These are phyloP conservation scores for Branchellion lobata DNA, from an alignment of 2,888 invertebrate species.

Conservation along the genomic window DNA sequence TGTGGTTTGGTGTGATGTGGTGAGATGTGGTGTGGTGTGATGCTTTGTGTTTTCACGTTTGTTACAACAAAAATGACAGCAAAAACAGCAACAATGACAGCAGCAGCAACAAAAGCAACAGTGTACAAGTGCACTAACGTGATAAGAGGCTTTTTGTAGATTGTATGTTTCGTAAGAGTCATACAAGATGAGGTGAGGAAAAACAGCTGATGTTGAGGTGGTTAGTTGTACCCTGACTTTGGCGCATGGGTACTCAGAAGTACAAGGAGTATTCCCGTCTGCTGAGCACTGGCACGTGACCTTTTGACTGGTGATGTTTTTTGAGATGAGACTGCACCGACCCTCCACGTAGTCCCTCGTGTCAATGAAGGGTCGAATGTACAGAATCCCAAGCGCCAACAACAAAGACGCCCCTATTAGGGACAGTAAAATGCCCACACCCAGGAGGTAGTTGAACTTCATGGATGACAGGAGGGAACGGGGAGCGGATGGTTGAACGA, in stretches of 20 bases:
- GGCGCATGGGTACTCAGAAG: conserved; percentile 49
- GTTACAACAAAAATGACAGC: background rate
- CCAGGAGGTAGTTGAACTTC: conserved; percentile 50
- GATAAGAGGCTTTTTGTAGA: background rate
- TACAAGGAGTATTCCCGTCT: conserved; percentile 47
- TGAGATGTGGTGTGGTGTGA: no score
- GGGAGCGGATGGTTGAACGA: background rate
- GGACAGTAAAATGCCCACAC: conserved; percentile 51
- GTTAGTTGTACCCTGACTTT: conserved; percentile 47
- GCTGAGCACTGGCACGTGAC: conserved; percentile 48
- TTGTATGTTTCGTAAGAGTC: conserved; percentile 50
- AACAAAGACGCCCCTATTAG: conserved; percentile 51
- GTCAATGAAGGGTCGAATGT: conserved; percentile 50
- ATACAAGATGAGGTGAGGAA: conserved; percentile 49
- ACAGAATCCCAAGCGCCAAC: conserved; percentile 51
- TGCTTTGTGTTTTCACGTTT: no score
- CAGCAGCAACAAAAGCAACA: no score
- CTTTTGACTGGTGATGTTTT: background rate
- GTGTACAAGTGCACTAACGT: no score
- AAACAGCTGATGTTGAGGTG: conserved; percentile 11
- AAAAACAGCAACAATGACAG: no score
- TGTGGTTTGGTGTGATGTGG: no score
- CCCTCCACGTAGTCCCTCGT: conserved; percentile 41
- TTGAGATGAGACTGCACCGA: conserved; percentile 33
- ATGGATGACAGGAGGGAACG: background rate